A percentile compares a stretch with the other conserved stretches of the same genome.
Evolutionary conservation across 2,113 vertebrate genomes (phyloP).

Genomic region (Tringa solitaria): DNA sequence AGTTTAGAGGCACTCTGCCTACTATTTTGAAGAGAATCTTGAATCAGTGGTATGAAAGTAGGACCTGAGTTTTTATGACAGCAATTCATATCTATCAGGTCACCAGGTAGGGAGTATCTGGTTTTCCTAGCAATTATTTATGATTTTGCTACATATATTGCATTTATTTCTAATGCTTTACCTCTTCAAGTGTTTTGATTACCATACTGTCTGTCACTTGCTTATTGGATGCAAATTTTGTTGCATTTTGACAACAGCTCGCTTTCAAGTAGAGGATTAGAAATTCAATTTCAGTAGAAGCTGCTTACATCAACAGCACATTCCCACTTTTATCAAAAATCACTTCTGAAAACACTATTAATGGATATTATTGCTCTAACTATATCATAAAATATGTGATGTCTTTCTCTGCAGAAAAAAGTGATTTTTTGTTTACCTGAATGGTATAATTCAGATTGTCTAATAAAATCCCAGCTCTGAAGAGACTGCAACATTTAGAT

Average conservation of each 20-base stretch:
- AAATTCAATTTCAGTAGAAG: background rate
- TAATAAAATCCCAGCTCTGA: background rate
- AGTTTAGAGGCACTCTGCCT: background rate
- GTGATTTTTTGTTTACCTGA: background rate
- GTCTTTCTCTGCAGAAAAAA: background rate
- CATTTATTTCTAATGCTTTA: background rate
- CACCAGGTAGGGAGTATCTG: background rate
- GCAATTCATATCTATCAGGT: background rate
- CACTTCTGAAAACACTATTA: background rate
- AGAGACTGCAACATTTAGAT: background rate
- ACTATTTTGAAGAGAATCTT: background rate
- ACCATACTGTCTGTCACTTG: background rate
- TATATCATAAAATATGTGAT: background rate
- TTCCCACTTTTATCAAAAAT: background rate
- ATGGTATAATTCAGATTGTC: background rate
- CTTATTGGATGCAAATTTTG: background rate
- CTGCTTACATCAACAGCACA: background rate
- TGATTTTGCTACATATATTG: background rate
- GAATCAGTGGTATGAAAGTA: background rate
- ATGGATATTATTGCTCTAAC: background rate
- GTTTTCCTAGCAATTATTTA: background rate
- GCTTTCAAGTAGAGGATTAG: background rate
- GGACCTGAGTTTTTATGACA: background rate
- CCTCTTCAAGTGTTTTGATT: background rate
- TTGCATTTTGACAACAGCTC: background rate